Percentiles rank a stretch among this genome's conserved stretches.
Evolutionary conservation across 2,113 vertebrate genomes (phyloP).

Genomic region (Pterophyllum scalare): DNA sequence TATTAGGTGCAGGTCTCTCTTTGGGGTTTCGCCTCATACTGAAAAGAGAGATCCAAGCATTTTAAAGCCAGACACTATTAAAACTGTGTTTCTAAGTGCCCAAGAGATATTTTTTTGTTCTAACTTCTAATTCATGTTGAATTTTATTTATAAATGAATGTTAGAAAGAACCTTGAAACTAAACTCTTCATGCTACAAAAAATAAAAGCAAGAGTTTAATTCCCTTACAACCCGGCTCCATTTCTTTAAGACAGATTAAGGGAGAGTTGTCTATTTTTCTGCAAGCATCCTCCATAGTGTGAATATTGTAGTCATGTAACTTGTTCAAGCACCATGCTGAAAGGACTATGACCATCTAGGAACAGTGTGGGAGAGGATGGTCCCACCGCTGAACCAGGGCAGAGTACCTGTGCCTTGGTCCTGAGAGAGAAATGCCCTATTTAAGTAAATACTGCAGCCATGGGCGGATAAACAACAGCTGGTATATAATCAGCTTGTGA

Average conservation of each 20-base stretch:
- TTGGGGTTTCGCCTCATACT: constrained; percentile 96
- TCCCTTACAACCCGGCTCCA: background rate
- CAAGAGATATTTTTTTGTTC: constrained; percentile 26
- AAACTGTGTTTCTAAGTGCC: background rate
- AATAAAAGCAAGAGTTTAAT: constrained; percentile 4
- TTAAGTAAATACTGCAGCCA: constrained; percentile 90
- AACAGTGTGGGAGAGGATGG: constrained; percentile 67
- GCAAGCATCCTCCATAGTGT: constrained; percentile 1
- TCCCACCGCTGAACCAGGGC: constrained; percentile 32
- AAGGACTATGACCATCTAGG: constrained; percentile 68
- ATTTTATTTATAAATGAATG: constrained; percentile 28
- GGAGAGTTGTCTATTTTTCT: constrained; percentile 25
- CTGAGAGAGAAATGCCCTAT: constrained; percentile 70
- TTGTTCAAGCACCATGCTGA: constrained; percentile 65
- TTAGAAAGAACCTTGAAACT: constrained; percentile 9
- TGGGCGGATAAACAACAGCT: constrained; percentile 85
- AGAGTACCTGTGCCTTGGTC: constrained; percentile 44
- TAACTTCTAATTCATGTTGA: constrained; percentile 14
- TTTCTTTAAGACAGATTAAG: constrained; percentile 22
- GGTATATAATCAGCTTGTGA: constrained; percentile 74
- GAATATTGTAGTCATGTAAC: constrained; percentile 11
- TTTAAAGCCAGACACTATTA: constrained; percentile 20
- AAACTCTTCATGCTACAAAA: constrained; percentile 16
- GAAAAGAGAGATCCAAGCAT: constrained; percentile 43
- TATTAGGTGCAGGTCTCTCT: constrained; percentile 95